phyloP scores from a whole-genome alignment of 2,888 invertebrate genomes.

The Limnephilus auricula region DNA sequence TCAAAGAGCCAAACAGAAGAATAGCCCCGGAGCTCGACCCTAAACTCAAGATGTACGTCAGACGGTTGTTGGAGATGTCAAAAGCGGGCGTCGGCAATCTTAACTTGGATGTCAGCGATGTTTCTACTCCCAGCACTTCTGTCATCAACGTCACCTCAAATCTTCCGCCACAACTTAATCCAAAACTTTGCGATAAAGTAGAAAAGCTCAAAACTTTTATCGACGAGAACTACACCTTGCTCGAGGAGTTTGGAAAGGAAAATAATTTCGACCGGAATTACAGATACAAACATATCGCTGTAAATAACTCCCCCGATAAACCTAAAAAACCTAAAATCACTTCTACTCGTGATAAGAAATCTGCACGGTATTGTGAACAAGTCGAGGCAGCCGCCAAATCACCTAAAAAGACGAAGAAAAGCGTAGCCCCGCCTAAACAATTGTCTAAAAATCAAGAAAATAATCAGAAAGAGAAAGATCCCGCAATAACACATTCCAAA shows the following conservation, averaged over 20 bases:
- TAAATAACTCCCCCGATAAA: slow-evolving; percentile 22
- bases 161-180: slow-evolving; percentile 60
- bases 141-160: slow-evolving; percentile 73
- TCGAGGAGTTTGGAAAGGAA: slow-evolving; percentile 57
- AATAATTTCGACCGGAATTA: slow-evolving; percentile 47
- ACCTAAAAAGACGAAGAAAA: neutral
- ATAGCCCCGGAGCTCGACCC: slow-evolving; percentile 67
- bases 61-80: slow-evolving; percentile 72
- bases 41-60: slow-evolving; percentile 73
- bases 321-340: neutral
- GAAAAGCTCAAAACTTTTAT: slow-evolving; percentile 57
- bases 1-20: slow-evolving; percentile 40
- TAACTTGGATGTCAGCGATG: slow-evolving; percentile 74
- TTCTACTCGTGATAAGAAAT: neutral
- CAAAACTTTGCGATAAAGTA: slow-evolving; percentile 50
- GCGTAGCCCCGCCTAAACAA: neutral
- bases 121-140: slow-evolving; percentile 75
- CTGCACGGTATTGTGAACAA: neutral
- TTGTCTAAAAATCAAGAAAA: slow-evolving; percentile 35
- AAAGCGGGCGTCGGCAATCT: slow-evolving; percentile 73
- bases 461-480: slow-evolving; percentile 4
- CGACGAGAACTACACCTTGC: slow-evolving; percentile 57
- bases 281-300: slow-evolving; percentile 13
- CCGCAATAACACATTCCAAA: neutral
- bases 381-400: neutral